Evolutionary conservation across 1,140 invertebrate genomes (phyloP).

Genomic region (Atopsyche davidsoni): DNA sequence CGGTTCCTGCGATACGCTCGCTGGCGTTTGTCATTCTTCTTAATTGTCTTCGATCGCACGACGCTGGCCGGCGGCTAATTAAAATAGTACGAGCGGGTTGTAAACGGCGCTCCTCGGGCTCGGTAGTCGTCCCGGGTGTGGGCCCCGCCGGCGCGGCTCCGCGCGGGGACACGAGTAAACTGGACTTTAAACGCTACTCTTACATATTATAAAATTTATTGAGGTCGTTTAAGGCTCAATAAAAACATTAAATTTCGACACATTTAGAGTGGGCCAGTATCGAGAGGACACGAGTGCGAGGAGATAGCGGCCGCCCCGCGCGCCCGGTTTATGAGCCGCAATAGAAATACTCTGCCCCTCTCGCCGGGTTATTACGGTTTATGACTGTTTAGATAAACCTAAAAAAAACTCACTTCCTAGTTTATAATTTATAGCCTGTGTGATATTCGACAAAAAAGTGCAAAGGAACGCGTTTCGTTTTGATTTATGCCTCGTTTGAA

Average conservation of each 20-base stretch:
- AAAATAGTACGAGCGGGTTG: too few relatives aligned
- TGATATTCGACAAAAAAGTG: too few relatives aligned
- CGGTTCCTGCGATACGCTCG: too few relatives aligned
- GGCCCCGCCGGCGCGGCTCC: constrained; percentile 9
- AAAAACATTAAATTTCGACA: constrained; percentile 33
- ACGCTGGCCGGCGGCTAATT: too few relatives aligned
- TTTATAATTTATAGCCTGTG: constrained; percentile 20
- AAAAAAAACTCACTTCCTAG: constrained; percentile 26
- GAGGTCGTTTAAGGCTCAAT: constrained; percentile 28
- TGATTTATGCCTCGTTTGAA: too few relatives aligned
- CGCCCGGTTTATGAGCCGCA: constrained; percentile 21
- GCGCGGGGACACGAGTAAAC: constrained; percentile 18
- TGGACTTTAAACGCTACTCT: constrained; percentile 24
- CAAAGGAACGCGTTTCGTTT: too few relatives aligned
- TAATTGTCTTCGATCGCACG: too few relatives aligned
- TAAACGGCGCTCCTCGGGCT: too few relatives aligned
- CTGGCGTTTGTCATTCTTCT: too few relatives aligned
- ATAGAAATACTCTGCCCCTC: constrained; percentile 15
- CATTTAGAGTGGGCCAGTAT: constrained; percentile 26
- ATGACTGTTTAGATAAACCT: constrained; percentile 24
- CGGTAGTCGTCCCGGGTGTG: too few relatives aligned
- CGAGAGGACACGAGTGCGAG: constrained; percentile 12
- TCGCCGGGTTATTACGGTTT: constrained; percentile 16
- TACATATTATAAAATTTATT: constrained; percentile 32
- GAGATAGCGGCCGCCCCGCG: too few relatives aligned